phyloP scores from a whole-genome alignment of 2,113 vertebrate species.

The Stigmatopora argus region DNA sequence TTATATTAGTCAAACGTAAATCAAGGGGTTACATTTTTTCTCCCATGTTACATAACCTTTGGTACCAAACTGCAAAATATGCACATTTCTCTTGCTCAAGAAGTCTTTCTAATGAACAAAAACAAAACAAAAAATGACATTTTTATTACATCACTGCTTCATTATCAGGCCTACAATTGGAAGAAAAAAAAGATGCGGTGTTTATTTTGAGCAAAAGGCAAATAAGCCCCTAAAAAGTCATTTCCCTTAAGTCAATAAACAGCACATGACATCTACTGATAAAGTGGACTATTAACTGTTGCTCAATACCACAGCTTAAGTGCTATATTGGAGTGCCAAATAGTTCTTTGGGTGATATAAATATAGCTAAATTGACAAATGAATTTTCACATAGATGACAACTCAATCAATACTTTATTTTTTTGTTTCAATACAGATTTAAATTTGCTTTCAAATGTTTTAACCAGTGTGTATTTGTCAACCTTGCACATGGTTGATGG shows the following conservation, averaged over 20 bases:
- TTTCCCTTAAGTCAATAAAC: neutral
- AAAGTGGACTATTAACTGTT: slow-evolving; percentile 10
- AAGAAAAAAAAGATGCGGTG: neutral
- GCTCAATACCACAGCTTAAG: slow-evolving; percentile 16
- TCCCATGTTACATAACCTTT: no score
- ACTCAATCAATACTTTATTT: neutral
- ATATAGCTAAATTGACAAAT: neutral
- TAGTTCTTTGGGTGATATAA: neutral
- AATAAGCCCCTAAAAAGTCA: no score
- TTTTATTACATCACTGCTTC: no score
- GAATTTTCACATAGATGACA: neutral
- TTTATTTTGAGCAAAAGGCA: neutral
- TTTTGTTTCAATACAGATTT: neutral
- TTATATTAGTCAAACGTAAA: no score
- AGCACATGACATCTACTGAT: slow-evolving; percentile 25
- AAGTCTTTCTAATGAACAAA: neutral
- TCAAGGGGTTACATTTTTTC: no score
- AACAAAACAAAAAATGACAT: neutral
- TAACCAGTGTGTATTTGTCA: neutral
- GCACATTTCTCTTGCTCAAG: no score
- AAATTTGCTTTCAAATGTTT: neutral
- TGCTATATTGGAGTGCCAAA: neutral
- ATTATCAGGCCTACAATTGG: neutral
- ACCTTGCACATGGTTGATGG: neutral
- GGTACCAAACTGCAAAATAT: no score